Percentiles rank a stretch among this genome's conserved stretches.
phyloP scores from a whole-genome alignment of 2,888 invertebrate species.

The Diplolepis rosae region DNA sequence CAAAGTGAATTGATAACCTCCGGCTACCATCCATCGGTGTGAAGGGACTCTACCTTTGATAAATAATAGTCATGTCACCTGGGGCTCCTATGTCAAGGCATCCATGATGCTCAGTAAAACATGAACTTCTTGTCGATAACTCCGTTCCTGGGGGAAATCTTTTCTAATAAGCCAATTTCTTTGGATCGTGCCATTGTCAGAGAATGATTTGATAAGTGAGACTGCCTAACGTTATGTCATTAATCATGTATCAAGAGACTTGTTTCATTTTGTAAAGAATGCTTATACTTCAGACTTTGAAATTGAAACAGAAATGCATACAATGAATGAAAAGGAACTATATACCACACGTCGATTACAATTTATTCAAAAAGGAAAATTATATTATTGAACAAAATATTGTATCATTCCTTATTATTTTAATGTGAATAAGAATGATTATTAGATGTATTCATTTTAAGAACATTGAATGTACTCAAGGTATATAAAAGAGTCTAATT shows the following conservation, averaged over 20 bases:
- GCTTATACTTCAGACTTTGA: not conserved
- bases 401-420: not conserved
- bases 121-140: conserved; percentile 53
- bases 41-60: conserved; percentile 58
- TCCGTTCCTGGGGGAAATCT: conserved; percentile 53
- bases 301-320: not conserved
- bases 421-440: not conserved
- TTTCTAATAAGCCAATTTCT: conserved; percentile 32
- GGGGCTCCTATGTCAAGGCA: conserved; percentile 41
- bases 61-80: conserved; percentile 46
- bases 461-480: not conserved
- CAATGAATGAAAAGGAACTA: too few relatives aligned
- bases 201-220: conserved; percentile 22
- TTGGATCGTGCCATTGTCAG: conserved; percentile 26
- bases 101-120: conserved; percentile 57
- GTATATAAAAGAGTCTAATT: not conserved
- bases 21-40: conserved; percentile 51
- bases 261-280: not conserved
- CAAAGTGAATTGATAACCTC: conserved; percentile 47
- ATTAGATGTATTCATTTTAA: not conserved
- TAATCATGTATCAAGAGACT: conserved; percentile 23
- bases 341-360: too few relatives aligned
- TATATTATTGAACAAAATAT: not conserved
- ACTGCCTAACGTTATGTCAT: conserved; percentile 23
- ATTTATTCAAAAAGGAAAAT: not conserved